Evolutionary conservation across 2,888 invertebrate species (phyloP).

Genomic region (Lordiphosa andalusiaca): DNA sequence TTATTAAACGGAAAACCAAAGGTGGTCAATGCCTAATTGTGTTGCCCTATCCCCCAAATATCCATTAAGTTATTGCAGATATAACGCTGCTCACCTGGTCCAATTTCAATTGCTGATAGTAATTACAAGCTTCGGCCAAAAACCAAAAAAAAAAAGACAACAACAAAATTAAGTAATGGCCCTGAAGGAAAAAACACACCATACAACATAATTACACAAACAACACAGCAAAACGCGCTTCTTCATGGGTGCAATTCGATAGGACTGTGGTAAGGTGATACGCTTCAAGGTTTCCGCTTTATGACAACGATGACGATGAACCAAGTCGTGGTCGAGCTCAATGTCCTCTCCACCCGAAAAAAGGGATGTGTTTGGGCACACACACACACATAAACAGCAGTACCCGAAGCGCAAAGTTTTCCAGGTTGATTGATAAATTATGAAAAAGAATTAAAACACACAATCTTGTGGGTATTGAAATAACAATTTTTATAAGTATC

Average conservation of each 20-base stretch:
- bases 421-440: too few relatives aligned
- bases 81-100: too few relatives aligned
- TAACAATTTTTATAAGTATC: too few relatives aligned
- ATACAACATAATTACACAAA: slow-evolving; percentile 59
- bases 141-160: slow-evolving; percentile 20
- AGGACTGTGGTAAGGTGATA: slow-evolving; percentile 61
- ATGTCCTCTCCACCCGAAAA: slow-evolving; percentile 1
- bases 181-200: slow-evolving; percentile 23
- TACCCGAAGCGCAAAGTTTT: too few relatives aligned
- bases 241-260: slow-evolving; percentile 65
- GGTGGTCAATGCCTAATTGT: slow-evolving; percentile 36
- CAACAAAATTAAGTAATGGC: slow-evolving; percentile 9
- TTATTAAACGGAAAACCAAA: slow-evolving; percentile 63
- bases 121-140: slow-evolving; percentile 42
- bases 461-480: too few relatives aligned
- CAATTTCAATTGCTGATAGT: slow-evolving; percentile 1
- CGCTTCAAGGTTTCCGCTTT: slow-evolving; percentile 71
- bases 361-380: not conserved
- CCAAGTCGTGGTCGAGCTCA: slow-evolving; percentile 10
- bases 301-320: slow-evolving; percentile 39
- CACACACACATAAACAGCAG: too few relatives aligned
- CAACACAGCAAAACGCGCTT: slow-evolving; percentile 37
- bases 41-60: too few relatives aligned
- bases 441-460: too few relatives aligned
- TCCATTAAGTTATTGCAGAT: too few relatives aligned